Percentiles rank a stretch among this genome's conserved stretches.
Evolutionary conservation across 2,113 vertebrate species (phyloP).

Genomic region (Cyanistes caeruleus): DNA sequence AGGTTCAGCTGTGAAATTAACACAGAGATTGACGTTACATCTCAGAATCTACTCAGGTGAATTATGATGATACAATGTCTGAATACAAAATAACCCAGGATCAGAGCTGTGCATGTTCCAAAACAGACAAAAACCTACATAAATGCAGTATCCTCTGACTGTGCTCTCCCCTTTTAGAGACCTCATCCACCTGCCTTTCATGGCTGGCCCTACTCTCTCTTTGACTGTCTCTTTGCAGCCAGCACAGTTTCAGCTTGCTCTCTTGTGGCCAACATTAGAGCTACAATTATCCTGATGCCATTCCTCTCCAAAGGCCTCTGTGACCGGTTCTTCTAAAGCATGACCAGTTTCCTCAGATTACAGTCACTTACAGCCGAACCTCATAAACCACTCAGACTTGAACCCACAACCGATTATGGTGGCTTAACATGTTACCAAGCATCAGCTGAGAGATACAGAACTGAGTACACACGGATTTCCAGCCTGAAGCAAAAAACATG

Average conservation of each 20-base stretch:
- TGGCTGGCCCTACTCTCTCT: neutral
- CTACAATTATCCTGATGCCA: neutral
- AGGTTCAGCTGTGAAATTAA: neutral
- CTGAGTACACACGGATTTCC: fast-evolving
- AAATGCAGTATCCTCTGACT: neutral
- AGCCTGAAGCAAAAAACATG: fast-evolving
- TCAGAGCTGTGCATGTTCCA: neutral
- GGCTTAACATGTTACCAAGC: neutral
- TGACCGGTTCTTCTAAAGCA: neutral
- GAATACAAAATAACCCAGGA: neutral
- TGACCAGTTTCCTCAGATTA: neutral
- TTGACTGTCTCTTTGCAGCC: neutral
- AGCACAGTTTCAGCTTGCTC: constrained; percentile 16
- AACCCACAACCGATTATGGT: neutral
- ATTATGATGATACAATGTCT: neutral
- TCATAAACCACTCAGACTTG: neutral
- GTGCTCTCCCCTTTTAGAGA: neutral
- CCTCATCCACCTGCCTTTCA: neutral
- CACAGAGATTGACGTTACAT: neutral
- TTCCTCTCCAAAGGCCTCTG: neutral
- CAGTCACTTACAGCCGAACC: neutral
- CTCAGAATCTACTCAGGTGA: neutral
- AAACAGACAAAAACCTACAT: neutral
- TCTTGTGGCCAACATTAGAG: constrained; percentile 39
- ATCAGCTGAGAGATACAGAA: neutral